Evolutionary conservation across 2,113 vertebrate genomes (phyloP), one percentile per base, ranked within the genome.

Genomic region (Ailurus styani): DNA sequence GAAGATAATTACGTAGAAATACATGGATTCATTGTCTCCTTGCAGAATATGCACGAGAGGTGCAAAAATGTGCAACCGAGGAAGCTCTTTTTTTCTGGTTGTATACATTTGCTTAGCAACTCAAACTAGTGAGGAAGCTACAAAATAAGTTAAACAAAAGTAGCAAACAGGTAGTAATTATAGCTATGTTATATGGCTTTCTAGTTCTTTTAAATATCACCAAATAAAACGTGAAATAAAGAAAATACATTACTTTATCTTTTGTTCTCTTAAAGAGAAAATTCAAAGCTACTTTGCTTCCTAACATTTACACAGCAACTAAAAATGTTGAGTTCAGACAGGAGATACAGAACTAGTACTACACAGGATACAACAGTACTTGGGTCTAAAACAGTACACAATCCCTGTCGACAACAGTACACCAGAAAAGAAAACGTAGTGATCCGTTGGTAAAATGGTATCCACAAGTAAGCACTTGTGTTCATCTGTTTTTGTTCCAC

Each of bases 171-270:
- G 98, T 98, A 98, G 93, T 98, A 98, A 98, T 98, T 96, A 98
- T 98, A 98, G 98, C 96, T 98, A 98, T 98, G 97, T 98, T 98
- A 98, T 99, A 99, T 99, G 99, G 99, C 99, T 99, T 99, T 99
- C 99, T 99, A 99, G 98, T 99, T 98, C 95, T 89, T 97, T 98
- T 98, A 98, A 98, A 98, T 98, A 98, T 98, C 95, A 98, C 98
- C 98, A 99, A 98, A 98, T 97, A 98, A 98, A 98, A 92, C 96
- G 92, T 96, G 96, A 99, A 98, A 98, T 95, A 98, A 98, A 98
- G 96, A 97, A 98, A 99, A 98, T 97, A 97, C 93, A 96, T 98
- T 95, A 93, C 57, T 94, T 96, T 90, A 97, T 97, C 92, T 96
- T 98, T 87, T 98, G 87, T 91, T 97, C 96, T 97, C 96, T 97